A percentile compares a stretch with the other conserved stretches of the same genome.
Conservation (phyloP, 2,797 vertebrate species). For the Mergus octosetaceus region DNA sequence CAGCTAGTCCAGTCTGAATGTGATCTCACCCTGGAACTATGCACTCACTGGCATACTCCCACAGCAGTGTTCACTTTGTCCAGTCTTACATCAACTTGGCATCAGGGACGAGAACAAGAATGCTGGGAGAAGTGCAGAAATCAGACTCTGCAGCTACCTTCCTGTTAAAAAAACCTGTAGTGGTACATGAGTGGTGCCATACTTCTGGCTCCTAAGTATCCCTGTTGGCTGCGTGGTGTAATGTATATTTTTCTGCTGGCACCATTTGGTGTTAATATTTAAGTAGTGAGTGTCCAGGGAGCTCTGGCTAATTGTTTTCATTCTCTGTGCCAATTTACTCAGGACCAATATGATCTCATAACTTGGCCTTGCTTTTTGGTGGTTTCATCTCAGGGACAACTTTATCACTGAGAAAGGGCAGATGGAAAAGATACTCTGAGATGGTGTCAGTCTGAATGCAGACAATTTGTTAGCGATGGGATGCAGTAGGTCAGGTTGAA, state of each 20-base stretch:
- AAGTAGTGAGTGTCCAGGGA: not conserved
- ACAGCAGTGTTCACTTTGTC: not conserved
- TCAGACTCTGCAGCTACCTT: not conserved
- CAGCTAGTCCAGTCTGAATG: not conserved
- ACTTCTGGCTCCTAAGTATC: not conserved
- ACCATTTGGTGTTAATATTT: not conserved
- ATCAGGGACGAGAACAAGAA: not conserved
- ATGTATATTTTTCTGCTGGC: not conserved
- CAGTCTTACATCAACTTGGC: not conserved
- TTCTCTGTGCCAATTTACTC: not conserved
- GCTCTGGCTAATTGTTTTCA: not conserved
- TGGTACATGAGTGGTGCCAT: not conserved
- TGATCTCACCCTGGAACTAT: not conserved
- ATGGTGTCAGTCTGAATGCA: not conserved
- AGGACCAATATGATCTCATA: not conserved
- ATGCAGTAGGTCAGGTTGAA: not conserved
- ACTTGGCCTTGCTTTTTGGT: not conserved
- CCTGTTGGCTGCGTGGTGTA: not conserved
- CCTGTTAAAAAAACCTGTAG: not conserved
- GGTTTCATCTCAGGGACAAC: not conserved
- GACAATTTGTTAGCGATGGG: not conserved
- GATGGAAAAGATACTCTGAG: not conserved
- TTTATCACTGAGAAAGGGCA: not conserved
- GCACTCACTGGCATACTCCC: not conserved
- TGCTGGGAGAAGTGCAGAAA: not conserved